Evolutionary conservation across 2,113 vertebrate genomes (phyloP), one percentile per base, ranked within the genome.

Genomic region (Casuarius casuarius): DNA sequence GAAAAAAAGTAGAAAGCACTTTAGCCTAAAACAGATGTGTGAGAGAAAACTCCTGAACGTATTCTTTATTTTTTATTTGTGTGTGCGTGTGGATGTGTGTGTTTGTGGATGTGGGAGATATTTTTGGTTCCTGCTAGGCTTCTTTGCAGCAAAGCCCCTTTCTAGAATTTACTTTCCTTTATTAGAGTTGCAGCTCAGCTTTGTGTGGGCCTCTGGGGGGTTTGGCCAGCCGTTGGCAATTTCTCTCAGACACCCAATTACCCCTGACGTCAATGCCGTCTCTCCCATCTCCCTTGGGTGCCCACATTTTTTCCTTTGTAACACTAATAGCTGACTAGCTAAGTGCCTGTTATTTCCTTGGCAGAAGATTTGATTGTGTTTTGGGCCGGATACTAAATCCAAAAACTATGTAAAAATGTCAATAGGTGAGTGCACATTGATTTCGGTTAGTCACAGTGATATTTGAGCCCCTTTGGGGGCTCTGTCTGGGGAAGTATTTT

Each of bases 231-330:
- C 99, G 97, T 98, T 99, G 99, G 99, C 99, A 99, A 98, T 98
- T 99, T 98, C 98, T 99, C 99, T 98, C 98, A 98, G 98, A 99
- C 99, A 98, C 99, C 98, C 98, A 98, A 98, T 98, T 98, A 98
- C 98, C 98, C 98, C 98, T 99, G 99, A 99, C 99, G 99, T 99
- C 99, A 99, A 98, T 97, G 98, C 98, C 98, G 98, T 99, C 98
- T 97, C 97, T 98, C 99, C 98, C 98, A 97, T 98, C 98, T 99
- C 99, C 99, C 99, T 98, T 99, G 99, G 99, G 99, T 98, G 99
- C 99, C 98, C 97, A 98, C 98, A 98, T 98, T 98, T 98, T 98
- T 98, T 98, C 98, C 98, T 98, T 98, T 98, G 98, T 99, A 98
- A 98, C 98, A 98, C 98, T 97, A 98, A 98, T 98, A 98, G 98